Conservation (phyloP, 2,888 invertebrate genomes). For the Drosophila meridiana region DNA sequence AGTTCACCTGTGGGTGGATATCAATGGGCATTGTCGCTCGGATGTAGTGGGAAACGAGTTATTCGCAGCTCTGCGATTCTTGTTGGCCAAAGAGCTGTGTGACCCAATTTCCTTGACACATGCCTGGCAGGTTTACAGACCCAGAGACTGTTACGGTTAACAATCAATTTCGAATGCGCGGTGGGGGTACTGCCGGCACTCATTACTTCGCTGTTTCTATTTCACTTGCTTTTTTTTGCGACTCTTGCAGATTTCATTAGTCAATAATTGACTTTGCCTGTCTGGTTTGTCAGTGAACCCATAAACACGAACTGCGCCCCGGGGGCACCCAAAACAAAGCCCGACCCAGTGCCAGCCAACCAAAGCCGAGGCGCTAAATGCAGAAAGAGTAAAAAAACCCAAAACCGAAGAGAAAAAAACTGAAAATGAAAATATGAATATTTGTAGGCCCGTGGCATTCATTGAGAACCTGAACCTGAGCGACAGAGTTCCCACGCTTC, state of each 20-base stretch:
- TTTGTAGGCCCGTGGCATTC: constrained; percentile 49
- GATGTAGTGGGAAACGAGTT: constrained; percentile 54
- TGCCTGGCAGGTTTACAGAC: constrained; percentile 79
- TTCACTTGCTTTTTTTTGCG: constrained; percentile 7
- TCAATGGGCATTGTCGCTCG: constrained; percentile 59
- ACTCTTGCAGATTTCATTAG: constrained; percentile 73
- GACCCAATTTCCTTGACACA: constrained; percentile 82
- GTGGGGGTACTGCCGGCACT: constrained; percentile 51
- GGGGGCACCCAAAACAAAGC: constrained; percentile 46
- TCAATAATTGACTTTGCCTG: constrained; percentile 80
- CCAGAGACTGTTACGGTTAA: constrained; percentile 77
- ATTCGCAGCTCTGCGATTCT: constrained; percentile 52
- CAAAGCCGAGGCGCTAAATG: constrained; percentile 35
- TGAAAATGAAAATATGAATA: constrained; percentile 6
- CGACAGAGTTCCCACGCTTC: constrained; percentile 66
- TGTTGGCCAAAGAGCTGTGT: constrained; percentile 53
- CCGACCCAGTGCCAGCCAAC: constrained; percentile 23
- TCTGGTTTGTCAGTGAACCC: constrained; percentile 74
- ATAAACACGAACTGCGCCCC: constrained; percentile 67
- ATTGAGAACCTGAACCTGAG: constrained; percentile 66
- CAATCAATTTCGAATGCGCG: constrained; percentile 69
- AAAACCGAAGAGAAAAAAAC: background rate
- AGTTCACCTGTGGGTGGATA: constrained; percentile 74
- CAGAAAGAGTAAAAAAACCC: constrained; percentile 30
- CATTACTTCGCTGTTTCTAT: constrained; percentile 56